Evolutionary conservation across 2,113 vertebrate genomes (phyloP).

Genomic region (Neogobius melanostomus): DNA sequence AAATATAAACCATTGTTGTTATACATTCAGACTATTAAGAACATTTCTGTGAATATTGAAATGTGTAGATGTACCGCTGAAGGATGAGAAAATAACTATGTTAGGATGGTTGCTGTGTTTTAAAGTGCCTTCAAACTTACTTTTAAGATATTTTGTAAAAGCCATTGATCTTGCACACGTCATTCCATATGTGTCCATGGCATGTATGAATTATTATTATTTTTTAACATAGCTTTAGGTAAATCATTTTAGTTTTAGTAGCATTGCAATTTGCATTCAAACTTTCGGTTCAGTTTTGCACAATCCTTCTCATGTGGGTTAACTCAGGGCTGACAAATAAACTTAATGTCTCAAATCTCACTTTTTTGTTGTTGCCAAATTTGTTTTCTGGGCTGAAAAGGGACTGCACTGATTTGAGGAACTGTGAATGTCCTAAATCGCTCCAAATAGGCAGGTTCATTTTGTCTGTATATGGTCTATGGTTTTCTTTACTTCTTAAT

Average conservation of each 20-base stretch:
- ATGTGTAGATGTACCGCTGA: background rate
- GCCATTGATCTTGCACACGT: constrained; percentile 48
- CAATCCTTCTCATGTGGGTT: constrained; percentile 36
- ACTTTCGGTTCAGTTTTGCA: constrained; percentile 38
- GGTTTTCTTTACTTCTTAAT: background rate
- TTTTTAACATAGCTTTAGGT: constrained; percentile 13
- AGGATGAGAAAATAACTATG: constrained; percentile 6
- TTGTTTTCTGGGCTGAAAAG: constrained; percentile 12
- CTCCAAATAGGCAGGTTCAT: constrained; percentile 7
- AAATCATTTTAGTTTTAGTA: background rate
- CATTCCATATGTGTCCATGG: constrained; percentile 51
- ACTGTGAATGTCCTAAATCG: constrained; percentile 27
- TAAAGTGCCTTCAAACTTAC: constrained; percentile 61
- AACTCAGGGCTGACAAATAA: constrained; percentile 73
- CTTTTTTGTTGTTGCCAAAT: constrained; percentile 33
- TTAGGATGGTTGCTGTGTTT: constrained; percentile 17
- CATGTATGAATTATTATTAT: constrained; percentile 22
- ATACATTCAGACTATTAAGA: no score
- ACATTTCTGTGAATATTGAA: constrained; percentile 8
- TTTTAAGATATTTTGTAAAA: constrained; percentile 19
- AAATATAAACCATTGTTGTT: no score
- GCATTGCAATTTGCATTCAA: constrained; percentile 10
- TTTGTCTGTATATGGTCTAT: background rate
- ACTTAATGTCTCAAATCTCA: constrained; percentile 50
- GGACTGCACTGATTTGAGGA: constrained; percentile 23